These are phyloP conservation scores for Psittacula derbiana DNA, from an alignment of 2,797 vertebrate genomes.

Conservation along the genomic window DNA sequence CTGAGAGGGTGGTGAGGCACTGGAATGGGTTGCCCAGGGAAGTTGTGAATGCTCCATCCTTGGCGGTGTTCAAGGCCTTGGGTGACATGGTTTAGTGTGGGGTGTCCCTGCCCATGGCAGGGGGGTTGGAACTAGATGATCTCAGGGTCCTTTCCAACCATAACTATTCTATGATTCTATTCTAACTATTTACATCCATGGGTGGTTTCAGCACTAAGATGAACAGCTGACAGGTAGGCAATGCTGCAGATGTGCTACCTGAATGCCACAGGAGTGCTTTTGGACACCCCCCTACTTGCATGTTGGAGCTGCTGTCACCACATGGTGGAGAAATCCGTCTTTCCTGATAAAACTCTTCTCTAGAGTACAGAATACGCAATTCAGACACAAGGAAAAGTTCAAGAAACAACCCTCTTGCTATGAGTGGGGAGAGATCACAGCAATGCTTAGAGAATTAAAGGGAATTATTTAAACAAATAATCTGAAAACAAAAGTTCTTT, in stretches of 20 bases:
- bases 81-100: too few relatives aligned
- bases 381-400: background rate
- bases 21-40: too few relatives aligned
- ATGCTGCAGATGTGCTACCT: background rate
- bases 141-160: too few relatives aligned
- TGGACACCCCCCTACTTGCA: background rate
- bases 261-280: background rate
- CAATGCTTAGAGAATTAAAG: too few relatives aligned
- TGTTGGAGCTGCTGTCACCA: background rate
- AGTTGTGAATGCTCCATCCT: too few relatives aligned
- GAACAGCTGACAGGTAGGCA: fast-evolving
- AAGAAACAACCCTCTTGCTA: background rate
- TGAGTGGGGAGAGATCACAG: background rate
- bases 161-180: too few relatives aligned
- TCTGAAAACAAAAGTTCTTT: background rate
- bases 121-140: too few relatives aligned
- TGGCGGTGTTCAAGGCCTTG: too few relatives aligned
- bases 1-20: too few relatives aligned
- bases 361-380: background rate
- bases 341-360: background rate
- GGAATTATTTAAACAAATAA: background rate
- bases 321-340: background rate
- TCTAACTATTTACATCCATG: background rate
- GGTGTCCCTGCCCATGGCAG: too few relatives aligned
- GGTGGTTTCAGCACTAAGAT: background rate